Evolutionary conservation across 2,888 invertebrate species (phyloP).

Genomic region (Tipula helvola): DNA sequence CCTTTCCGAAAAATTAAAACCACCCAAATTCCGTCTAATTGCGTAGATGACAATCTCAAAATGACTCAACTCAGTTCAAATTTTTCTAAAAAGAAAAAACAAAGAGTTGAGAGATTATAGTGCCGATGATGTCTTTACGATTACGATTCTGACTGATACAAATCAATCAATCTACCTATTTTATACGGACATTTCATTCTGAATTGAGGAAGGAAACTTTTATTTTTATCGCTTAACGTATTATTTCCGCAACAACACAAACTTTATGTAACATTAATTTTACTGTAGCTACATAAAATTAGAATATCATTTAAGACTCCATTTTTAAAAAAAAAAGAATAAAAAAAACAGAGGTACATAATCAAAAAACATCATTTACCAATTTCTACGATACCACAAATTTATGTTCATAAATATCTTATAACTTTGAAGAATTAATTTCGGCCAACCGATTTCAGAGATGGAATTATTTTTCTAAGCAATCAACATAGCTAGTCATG

Average conservation of each 20-base stretch:
- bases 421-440: background rate
- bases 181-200: background rate
- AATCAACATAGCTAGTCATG: background rate
- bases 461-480: background rate
- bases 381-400: background rate
- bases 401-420: background rate
- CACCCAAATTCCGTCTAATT: background rate
- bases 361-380: background rate
- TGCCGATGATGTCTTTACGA: background rate
- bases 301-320: background rate
- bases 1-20: background rate
- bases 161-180: background rate
- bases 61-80: background rate
- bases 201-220: slow-evolving; percentile 6
- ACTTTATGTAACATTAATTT: background rate
- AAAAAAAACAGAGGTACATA: background rate
- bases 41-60: background rate
- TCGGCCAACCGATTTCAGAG: background rate
- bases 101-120: background rate
- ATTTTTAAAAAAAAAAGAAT: background rate
- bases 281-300: background rate
- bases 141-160: background rate
- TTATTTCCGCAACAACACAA: background rate
- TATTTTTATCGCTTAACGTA: slow-evolving; percentile 4
- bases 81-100: background rate